Evolutionary conservation across 2,113 vertebrate genomes (phyloP), one percentile per base, ranked within the genome.

Genomic region (Hemibagrus wyckioides): DNA sequence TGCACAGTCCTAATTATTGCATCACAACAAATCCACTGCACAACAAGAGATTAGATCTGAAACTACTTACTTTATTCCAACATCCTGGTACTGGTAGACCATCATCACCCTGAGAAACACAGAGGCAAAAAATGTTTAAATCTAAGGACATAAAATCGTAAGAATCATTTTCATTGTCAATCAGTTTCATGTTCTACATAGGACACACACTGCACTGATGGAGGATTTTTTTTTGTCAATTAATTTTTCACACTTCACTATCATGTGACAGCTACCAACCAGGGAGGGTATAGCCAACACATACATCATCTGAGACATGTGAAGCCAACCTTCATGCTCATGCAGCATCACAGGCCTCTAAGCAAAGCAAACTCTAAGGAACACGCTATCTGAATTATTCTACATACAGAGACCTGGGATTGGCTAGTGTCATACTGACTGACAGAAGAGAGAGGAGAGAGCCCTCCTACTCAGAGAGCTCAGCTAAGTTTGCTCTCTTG

Each of bases 31-130:
- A 65, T 14, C 41, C 41, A 65, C 30, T 69, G 33, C 87, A 85
- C 71, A 76, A 21, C 57, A 28, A 52, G 23, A 65, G 13, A 33
- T 82, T 79, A 82, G 25, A 39, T 82, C 50, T 85, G 11, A 57
- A 85, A 56, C 14, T 2, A 50, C 95, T 93, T 92, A 96, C 95
- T 96, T 96, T 96, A 93, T 96, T 96, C 95, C 95, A 96, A 89
- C 95, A 96, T 84, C 95, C 95, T 77, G 95, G 94, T 86, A 95
- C 94, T 82, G 95, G 95, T 91, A 96, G 92, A 86, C 95, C 95
- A 81, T 96, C 95, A 13, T 96, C 95, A 28, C 95, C 95, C 95
- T 96, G 86, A 36, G 77, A 92, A 15, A 88, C 52, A 87, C 57
- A 82, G 19, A 39, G 85, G 13, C 41, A 82, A 41, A 28, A 57